phyloP scores from a whole-genome alignment of 2,113 vertebrate genomes.

The Eonycteris spelaea region DNA sequence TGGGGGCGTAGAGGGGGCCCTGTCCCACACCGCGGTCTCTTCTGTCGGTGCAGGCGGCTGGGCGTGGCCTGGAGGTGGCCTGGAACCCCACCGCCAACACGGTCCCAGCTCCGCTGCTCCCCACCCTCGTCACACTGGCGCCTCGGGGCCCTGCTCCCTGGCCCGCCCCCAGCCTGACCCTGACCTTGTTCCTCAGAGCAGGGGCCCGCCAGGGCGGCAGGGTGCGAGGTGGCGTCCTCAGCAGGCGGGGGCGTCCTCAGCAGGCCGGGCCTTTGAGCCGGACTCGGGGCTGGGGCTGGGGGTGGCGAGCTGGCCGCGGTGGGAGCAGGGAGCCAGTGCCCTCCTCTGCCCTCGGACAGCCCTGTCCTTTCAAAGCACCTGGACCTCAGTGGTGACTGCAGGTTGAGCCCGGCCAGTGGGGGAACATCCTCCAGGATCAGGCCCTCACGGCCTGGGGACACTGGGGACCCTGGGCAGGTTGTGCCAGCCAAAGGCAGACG shows the following conservation, averaged over 20 bases:
- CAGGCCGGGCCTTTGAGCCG: not conserved
- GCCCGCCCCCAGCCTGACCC: not conserved
- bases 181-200: not conserved
- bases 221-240: accelerated
- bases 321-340: not conserved
- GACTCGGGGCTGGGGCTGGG: not conserved
- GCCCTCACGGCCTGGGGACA: accelerated
- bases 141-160: not conserved
- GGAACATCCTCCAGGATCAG: not conserved
- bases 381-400: not conserved
- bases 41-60: not conserved
- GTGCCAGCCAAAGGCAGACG: not conserved
- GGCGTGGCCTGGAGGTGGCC: not conserved
- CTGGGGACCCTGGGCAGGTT: not conserved
- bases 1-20: not conserved
- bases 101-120: not conserved
- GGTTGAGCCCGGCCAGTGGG: not conserved
- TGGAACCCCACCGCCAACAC: not conserved
- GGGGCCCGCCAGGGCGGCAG: not conserved
- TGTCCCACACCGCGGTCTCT: no score
- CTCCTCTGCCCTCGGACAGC: not conserved
- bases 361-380: not conserved
- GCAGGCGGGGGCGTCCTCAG: accelerated
- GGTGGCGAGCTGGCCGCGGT: not conserved
- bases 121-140: not conserved